Base-by-base conservation (phyloP, 2,113 vertebrate genomes). In the Neomonachus schauinslandi region DNA sequence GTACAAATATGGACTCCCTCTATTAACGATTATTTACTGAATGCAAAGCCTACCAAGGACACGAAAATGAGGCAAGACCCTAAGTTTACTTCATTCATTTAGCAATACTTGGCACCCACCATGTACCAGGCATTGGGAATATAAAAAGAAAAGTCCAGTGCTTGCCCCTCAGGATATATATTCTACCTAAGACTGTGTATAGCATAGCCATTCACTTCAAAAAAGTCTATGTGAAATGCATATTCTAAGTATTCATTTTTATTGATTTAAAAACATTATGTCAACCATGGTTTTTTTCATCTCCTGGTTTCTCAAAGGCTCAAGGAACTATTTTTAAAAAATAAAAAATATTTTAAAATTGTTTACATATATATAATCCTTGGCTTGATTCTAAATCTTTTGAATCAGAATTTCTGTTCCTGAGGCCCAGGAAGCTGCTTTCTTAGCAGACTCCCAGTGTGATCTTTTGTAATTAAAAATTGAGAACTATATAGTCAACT, bases 381-480 rank as follows among this genome's bases (percentile, higher is more conserved):
- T 51, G 22, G 31, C 82, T 96, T 65, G n/a, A 76, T 65, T 89
- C 49, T 85, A 84, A 98, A 92, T 63, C 51, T 84, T 36, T 1
- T 93, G 57, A 87, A 53, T 76, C 16, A 57, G 63, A 84, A 49
- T 92, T 80, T 98, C 74, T 92, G 31, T 46, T 92, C 39, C 12
- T 5, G 71, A 36, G n/a, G 22, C 22, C 24, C 74, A 67, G 13
- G 72, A 55, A 88, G 13, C 59, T 95, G 39, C 51, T 61, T 86
- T 69, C 95, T 92, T 93, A 71, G 53, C 59, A 88, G 42, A 72
- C 31, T 61, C 39, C 67, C 79, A 53, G 15, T 87, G 79, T 95
- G 72, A 69, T 55, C 22, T 95, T 71, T 53, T 14, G 19, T 91
- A 96, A 96, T 92, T 96, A 96, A 94, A 96, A 96, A 86, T 18